Base-by-base conservation (phyloP, 2,113 vertebrate genomes). In the Rhagologus leucostigma region DNA sequence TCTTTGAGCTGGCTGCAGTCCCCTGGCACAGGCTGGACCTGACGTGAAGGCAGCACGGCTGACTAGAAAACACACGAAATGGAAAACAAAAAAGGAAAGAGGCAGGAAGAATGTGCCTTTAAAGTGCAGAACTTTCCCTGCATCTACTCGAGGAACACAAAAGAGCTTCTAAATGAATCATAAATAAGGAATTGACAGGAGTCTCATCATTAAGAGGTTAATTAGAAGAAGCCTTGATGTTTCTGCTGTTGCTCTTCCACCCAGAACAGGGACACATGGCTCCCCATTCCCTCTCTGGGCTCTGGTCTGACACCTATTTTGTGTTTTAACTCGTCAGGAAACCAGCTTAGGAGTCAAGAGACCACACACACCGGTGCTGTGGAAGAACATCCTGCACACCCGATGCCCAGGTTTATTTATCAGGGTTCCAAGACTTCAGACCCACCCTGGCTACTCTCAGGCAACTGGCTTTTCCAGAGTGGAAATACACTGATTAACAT, bases 161-260 rank as follows among this genome's bases (percentile, higher is more conserved):
- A 74, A 76, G 5, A 67, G 84, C 82, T 80, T 33, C 83, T 6
- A 35, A 65, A 73, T 52, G 42, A 69, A 87, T 88, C 56, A 68
- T 49, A 76, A 93, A 46, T 26, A 60, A 60, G 78, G 7, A 84
- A 83, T 27, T 78, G 93, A 88, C 71, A 77, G 75, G 47, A 93
- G 22, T 16, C 60, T 84, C 92, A 42, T 83, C 68, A 41, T 84
- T 88, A 96, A 52, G 16, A 67, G 87, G 82, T 55, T 86, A 83
- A 96, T 95, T 91, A 96, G 90, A 41, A 78, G 59, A 41, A 93
- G 60, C 50, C 68, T 85, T 67, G 79, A 74, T 94, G 65, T 86
- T 95, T 7, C 53, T 93, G 89, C 62, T 89, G 80, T 6, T 85
- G 82, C 32, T 90, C 52, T 89, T 52, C 70, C 29, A 67, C 29